phyloP scores from a whole-genome alignment of 2,888 invertebrate species.

The Andrena chrysosceles region DNA sequence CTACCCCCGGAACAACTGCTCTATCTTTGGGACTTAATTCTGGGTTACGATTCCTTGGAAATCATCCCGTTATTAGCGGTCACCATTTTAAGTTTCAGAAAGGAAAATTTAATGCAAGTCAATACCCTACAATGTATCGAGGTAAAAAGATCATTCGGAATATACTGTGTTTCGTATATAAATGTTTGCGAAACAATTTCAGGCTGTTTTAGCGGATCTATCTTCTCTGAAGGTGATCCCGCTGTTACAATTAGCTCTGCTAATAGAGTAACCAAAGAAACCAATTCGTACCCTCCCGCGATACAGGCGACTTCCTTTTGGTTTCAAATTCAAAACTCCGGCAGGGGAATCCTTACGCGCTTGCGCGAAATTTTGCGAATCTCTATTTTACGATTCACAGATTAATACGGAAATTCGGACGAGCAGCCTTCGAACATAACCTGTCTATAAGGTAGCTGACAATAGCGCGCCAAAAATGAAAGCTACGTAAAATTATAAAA shows the following conservation, averaged over 20 bases:
- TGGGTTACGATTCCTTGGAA: conserved; percentile 97
- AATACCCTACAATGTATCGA: conserved; percentile 92
- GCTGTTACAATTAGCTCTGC: conserved; percentile 91
- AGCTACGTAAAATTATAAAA: neutral
- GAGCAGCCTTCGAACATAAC: neutral
- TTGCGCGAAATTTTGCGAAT: conserved; percentile 21
- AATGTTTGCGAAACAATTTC: conserved; percentile 66
- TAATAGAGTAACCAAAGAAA: conserved; percentile 86
- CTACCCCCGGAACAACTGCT: conserved; percentile 96
- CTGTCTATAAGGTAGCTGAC: neutral
- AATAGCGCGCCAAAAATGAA: neutral
- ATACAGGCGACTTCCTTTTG: neutral
- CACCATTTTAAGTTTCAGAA: conserved; percentile 93
- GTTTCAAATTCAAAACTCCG: conserved; percentile 22
- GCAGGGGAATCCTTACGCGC: conserved; percentile 1
- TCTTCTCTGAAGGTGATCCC: conserved; percentile 95
- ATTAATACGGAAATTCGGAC: neutral
- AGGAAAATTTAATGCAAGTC: conserved; percentile 92
- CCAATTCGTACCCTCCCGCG: neutral
- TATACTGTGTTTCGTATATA: neutral
- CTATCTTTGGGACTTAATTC: conserved; percentile 95
- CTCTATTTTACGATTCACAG: neutral
- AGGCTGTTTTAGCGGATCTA: conserved; percentile 94
- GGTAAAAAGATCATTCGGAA: conserved; percentile 75
- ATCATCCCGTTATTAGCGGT: conserved; percentile 94